Conservation (phyloP, 2,797 vertebrate species). For the Arrhamphus sclerolepis region DNA sequence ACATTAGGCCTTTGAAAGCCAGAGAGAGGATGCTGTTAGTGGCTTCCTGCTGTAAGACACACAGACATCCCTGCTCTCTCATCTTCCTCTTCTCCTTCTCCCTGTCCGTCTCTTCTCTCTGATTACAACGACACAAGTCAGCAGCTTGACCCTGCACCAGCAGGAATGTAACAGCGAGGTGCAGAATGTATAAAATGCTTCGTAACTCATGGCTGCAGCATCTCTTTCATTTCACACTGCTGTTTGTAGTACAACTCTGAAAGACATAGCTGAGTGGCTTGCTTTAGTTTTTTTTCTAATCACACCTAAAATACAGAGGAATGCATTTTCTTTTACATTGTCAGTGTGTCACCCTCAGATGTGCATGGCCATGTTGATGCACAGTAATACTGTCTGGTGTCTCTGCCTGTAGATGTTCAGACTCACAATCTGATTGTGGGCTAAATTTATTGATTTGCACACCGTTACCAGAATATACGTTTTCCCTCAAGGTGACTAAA, state of each 20-base stretch:
- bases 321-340: neutral
- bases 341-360: too few species aligned
- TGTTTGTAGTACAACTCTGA: neutral
- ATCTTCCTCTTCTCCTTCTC: conserved; percentile 15
- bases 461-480: neutral
- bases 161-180: conserved; percentile 40
- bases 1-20: conserved; percentile 49
- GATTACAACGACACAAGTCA: conserved; percentile 11
- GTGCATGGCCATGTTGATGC: neutral
- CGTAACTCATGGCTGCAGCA: conserved; percentile 39
- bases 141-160: conserved; percentile 16
- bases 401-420: conserved; percentile 9
- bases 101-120: neutral
- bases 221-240: neutral
- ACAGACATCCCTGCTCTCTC: conserved; percentile 38
- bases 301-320: neutral
- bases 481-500: conserved; percentile 9
- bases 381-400: neutral
- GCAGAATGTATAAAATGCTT: conserved; percentile 67
- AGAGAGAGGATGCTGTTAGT: conserved; percentile 62
- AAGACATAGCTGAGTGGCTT: too few species aligned
- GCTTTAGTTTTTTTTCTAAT: neutral
- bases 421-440: conserved; percentile 22
- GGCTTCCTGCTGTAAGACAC: conserved; percentile 62
- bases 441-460: conserved; percentile 30